These are phyloP conservation scores for Sterrhoptilus dennistouni DNA, from an alignment of 2,113 vertebrate species.

Conservation along the genomic window DNA sequence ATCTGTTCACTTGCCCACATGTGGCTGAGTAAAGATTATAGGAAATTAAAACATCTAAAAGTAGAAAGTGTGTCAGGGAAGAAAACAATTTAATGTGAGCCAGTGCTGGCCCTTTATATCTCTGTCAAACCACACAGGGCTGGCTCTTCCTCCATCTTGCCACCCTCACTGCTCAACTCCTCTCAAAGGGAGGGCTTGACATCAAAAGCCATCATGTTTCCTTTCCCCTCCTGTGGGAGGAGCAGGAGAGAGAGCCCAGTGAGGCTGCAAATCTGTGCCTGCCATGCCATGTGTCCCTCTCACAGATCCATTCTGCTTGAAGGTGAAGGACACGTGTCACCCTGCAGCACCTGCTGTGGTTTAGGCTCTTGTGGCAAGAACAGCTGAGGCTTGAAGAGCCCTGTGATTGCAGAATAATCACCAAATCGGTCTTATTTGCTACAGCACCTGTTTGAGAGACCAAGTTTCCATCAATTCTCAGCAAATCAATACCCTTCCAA, in stretches of 20 bases:
- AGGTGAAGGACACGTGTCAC: accelerated
- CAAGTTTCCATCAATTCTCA: neutral
- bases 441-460: neutral
- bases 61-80: neutral
- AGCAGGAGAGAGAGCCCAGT: neutral
- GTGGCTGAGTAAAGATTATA: neutral
- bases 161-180: neutral
- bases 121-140: neutral
- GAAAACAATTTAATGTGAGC: neutral
- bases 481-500: neutral
- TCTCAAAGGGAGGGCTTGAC: neutral
- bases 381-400: neutral
- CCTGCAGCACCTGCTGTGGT: neutral
- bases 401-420: neutral
- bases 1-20: conserved; percentile 12
- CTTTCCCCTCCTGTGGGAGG: neutral
- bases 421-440: neutral
- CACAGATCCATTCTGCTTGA: neutral
- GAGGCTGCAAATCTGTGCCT: neutral
- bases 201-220: neutral
- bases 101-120: neutral
- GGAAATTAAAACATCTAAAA: conserved; percentile 1
- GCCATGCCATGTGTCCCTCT: neutral
- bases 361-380: neutral
- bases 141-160: neutral